phyloP scores from a whole-genome alignment of 2,113 vertebrate genomes.

The Uria lomvia region DNA sequence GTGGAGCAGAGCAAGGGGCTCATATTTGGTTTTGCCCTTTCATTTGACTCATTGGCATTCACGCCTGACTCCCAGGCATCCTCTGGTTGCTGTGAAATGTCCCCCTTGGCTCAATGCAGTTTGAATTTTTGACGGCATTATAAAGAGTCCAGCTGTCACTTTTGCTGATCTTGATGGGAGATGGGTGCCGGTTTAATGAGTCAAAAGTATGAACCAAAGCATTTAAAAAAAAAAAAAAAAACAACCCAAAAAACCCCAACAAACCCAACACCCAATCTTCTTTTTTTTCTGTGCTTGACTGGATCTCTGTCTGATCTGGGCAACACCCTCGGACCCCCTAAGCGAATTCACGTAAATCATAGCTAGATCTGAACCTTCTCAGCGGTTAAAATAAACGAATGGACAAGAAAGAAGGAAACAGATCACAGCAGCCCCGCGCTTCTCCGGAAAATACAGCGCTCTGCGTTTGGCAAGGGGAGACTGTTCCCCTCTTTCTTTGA shows the following conservation, averaged over 20 bases:
- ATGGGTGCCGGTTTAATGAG: slow-evolving; percentile 53
- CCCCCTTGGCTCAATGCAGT: slow-evolving; percentile 50
- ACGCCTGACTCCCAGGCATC: slow-evolving; percentile 58
- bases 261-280: not conserved
- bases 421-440: not conserved
- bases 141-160: slow-evolving; percentile 66
- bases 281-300: slow-evolving; percentile 13
- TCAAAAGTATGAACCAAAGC: slow-evolving; percentile 54
- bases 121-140: slow-evolving; percentile 62
- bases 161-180: slow-evolving; percentile 47
- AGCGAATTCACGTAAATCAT: not conserved
- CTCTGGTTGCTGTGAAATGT: slow-evolving; percentile 57
- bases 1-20: not conserved
- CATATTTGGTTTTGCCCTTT: slow-evolving; percentile 55
- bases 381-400: not conserved
- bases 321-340: not conserved
- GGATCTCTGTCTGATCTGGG: not conserved
- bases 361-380: not conserved
- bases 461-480: not conserved
- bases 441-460: not conserved
- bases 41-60: slow-evolving; percentile 65
- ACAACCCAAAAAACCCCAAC: not conserved
- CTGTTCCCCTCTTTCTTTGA: not conserved
- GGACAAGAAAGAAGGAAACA: not conserved
- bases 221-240: not conserved